A percentile compares a stretch with the other conserved stretches of the same genome.
phyloP scores from a whole-genome alignment of 2,797 vertebrate genomes.

The Naso thynnoides region DNA sequence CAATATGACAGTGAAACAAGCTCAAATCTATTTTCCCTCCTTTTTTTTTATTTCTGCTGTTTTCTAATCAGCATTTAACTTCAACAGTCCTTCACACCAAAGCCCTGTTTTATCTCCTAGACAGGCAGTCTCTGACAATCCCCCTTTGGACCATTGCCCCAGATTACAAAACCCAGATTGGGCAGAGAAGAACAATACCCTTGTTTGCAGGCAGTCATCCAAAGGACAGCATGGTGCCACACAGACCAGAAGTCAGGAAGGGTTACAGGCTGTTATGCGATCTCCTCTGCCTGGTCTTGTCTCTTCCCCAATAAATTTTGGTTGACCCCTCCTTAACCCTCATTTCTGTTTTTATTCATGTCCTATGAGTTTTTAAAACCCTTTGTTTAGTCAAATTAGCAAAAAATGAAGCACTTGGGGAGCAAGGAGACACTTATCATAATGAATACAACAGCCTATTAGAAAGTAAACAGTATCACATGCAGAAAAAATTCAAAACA shows the following conservation, averaged over 20 bases:
- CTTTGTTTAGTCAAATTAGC: slow-evolving; percentile 3
- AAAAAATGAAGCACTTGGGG: not conserved
- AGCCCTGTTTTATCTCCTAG: slow-evolving; percentile 57
- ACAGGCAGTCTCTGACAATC: slow-evolving; percentile 44
- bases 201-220: slow-evolving; percentile 51
- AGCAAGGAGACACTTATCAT: not conserved
- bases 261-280: not conserved
- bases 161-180: slow-evolving; percentile 66
- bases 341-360: not conserved
- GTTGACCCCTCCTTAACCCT: not conserved
- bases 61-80: slow-evolving; percentile 49
- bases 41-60: slow-evolving; percentile 18
- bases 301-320: not conserved
- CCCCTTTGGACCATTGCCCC: slow-evolving; percentile 53
- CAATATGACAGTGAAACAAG: slow-evolving; percentile 7
- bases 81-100: slow-evolving; percentile 30
- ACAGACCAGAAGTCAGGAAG: slow-evolving; percentile 26
- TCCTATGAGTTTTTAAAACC: slow-evolving; percentile 3
- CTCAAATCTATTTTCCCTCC: too few relatives aligned
- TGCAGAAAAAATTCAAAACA: not conserved
- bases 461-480: not conserved
- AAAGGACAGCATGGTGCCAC: slow-evolving; percentile 46
- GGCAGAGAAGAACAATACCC: slow-evolving; percentile 57
- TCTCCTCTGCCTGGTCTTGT: slow-evolving; percentile 30
- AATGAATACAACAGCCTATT: not conserved